Evolutionary conservation across 1,140 invertebrate species (phyloP).

Genomic region (Ooceraea biroi): DNA sequence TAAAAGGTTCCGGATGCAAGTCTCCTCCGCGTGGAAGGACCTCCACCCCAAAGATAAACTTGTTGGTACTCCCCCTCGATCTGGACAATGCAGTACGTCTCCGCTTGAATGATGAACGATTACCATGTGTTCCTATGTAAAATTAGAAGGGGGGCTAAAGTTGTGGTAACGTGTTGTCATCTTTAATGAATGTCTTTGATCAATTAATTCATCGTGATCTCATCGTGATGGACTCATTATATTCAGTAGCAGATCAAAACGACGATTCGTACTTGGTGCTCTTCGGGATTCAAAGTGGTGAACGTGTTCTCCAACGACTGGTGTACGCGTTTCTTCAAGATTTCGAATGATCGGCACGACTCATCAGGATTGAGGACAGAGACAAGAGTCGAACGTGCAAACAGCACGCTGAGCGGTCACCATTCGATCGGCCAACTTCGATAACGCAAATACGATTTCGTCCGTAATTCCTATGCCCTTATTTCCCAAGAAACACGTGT

Average conservation of each 20-base stretch:
- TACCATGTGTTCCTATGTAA: background rate
- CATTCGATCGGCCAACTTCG: constrained; percentile 72
- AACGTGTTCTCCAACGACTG: too few relatives aligned
- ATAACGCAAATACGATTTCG: constrained; percentile 76
- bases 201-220: background rate
- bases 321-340: background rate
- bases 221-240: background rate
- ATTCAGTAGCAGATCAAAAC: background rate
- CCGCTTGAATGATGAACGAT: background rate
- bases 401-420: constrained; percentile 3
- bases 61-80: background rate
- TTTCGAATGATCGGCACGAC: background rate
- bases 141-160: background rate
- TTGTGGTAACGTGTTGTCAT: background rate
- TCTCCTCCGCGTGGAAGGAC: background rate
- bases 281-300: too few relatives aligned
- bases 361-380: constrained; percentile 3
- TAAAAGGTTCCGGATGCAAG: background rate
- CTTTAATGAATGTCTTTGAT: background rate
- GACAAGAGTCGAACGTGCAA: background rate
- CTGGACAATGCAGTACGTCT: background rate
- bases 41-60: background rate
- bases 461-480: constrained; percentile 77
- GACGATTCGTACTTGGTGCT: background rate
- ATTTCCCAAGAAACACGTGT: constrained; percentile 81